Base-by-base conservation (phyloP, 1,140 invertebrate species). In the Ceratina australensis region DNA sequence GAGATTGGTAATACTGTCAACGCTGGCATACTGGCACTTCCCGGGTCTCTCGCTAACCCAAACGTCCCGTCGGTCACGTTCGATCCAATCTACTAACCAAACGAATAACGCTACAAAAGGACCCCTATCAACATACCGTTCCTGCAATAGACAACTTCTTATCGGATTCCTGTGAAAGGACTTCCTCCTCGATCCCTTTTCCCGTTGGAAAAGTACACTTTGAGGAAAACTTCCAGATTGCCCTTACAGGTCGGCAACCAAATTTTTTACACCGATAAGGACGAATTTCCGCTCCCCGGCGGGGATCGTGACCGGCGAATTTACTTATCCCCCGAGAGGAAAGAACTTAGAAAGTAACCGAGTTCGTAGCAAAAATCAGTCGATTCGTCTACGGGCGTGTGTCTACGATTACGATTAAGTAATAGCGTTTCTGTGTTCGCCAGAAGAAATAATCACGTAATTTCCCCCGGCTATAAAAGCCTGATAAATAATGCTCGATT, bases 381-480 rank as follows among this genome's bases (percentile, higher is more conserved):
- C 16, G 18, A 57, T 28, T 60, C 42, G 22, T 49, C 47, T 49
- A 33, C 47, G 8, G n/a, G 8, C 1, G n/a, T 12, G 12, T 2
- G 54, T 56, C 12, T 20, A 8, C 7, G 54, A 54, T 59, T 18
- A 63, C n/a, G 71, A 75, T 79, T 67, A 59, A 74, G 73, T 49
- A 79, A 79, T 57, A 3, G 50, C 3, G 4, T 8, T 18, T n/a
- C 10, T 12, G 49, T 5, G 12, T 22, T 24, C 28, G 33, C 13
- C 10, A 26, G 28, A 75, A 63, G 49, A 79, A 79, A 54, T 0
- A 13, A 49, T 72, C 24, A 78, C 67, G 74, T 78, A 78, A 80
- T 71, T 56, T n/a, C 8, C 10, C 5, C 10, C 4, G 12, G 3
- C n/a, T 73, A 73, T 66, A 78, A 73, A 78, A 60, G 54, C 16